Base-by-base conservation (phyloP, 2,888 invertebrate genomes). In the Tachina lurida region DNA sequence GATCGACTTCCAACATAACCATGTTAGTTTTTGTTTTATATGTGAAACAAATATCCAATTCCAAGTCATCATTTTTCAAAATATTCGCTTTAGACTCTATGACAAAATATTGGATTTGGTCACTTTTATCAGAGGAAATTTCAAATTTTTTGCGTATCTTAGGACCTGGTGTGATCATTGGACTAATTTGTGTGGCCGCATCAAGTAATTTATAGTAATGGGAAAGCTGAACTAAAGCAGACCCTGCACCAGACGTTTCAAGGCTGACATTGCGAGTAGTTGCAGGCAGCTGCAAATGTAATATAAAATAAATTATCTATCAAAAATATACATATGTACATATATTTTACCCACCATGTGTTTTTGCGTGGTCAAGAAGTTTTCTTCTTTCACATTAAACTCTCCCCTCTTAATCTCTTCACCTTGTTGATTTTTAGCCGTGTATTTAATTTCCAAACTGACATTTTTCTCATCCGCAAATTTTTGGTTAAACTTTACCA, bases 1-100 rank as follows among this genome's bases (percentile, higher is more conserved):
- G 93, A 88, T 95, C 95, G 0, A 98, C 96, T 89, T 97, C 97
- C 94, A 98, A 96, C 2, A 98, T 95, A 17, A 73, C 63, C 73
- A 80, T 73, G 22, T 73, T 70, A 10, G 58, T 43, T 8, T 58
- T 58, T 13, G 9, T 22, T 13, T 45, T 54, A 17, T 70, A 78
- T 0, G 22, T 68, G 43, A 62, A 78, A 47, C 77, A 78, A 13
- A 70, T 39, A 22, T 78, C 68, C 49, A 78, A 19, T 0, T 52
- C 41, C 52, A 78, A 31, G 19, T 78, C 70, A 41, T 68, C 17
- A 1, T 60, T 56, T 49, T 67, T 65, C 31, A 49, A 47, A 17
- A 70, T 62, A 58, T 22, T 62, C 1, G 49, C n/a, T 52, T 62
- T 68, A 2, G 70, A 31, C 19, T 62, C 41, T 62, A 78, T 78